Evolutionary conservation across 2,113 vertebrate genomes (phyloP).

Genomic region (Felis catus): F.catus_Fca126_mat1.0 CM031428.1:65171001-65171500

Average conservation of each 20-base stretch:
- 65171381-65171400: neutral
- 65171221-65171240: neutral
- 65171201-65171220: neutral
- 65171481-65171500: neutral
- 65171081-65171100: neutral
- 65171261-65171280: neutral
- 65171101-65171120: neutral
- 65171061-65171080: slow-evolving; percentile 26
- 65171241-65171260: neutral
- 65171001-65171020: neutral
- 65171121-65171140: neutral
- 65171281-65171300: neutral
- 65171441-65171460: neutral
- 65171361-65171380: neutral
- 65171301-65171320: neutral
- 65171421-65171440: neutral
- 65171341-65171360: neutral
- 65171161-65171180: neutral
- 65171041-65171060: slow-evolving; percentile 36
- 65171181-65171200: neutral
- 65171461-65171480: neutral
- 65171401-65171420: neutral
- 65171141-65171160: neutral
- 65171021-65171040: neutral
- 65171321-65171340: neutral